Base-by-base conservation (phyloP, 1,140 invertebrate genomes). In the Oscheius sp. region DNA sequence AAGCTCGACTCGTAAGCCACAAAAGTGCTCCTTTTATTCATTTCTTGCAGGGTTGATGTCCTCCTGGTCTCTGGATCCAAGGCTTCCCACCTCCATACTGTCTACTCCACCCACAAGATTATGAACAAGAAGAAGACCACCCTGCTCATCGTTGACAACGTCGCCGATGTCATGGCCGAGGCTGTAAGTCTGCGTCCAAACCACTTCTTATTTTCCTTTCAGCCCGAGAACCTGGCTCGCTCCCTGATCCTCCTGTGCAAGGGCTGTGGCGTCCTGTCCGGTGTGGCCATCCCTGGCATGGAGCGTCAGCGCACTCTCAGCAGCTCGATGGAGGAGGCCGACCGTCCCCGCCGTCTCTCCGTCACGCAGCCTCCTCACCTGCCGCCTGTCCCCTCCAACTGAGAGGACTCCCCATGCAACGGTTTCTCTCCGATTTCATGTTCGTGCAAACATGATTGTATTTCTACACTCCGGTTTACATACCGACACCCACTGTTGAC, bases 61-160 rank as follows among this genome's bases (percentile, higher is more conserved):
- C 88, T 94, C 69, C 88, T 94, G 69, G 89, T 94, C 63, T 92
- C 91, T 46, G 92, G 92, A 61, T 88, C 90, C 78, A 89, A 90
- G 61, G 91, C 91, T 26, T 91, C 92, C 18, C 92, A 92, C 85
- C 88, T 90, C 7, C 86, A 88, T 29, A 90, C 91, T 61, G 91
- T 92, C 23, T 85, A 91, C 84, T 91, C 90, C 77, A 87, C 91
- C 89, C 84, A 84, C 64, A 83, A 85, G 61, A 90, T 91, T 85
- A 88, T 91, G 81, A 90, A 91, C 79, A 91, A 91, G 84, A 89
- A 91, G 67, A 91, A 91, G 79, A 90, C 91, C 1, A 91, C 91
- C 63, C 88, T 93, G n/a, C 87, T 93, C 15, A 91, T 91, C 84
- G 89, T 93, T 69, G 91, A 93, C 79, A 87, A 89, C 72, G 90